Percentiles rank a stretch among this genome's conserved stretches.
Evolutionary conservation across 2,113 vertebrate species (phyloP).

Genomic region (Cavia porcellus): DNA sequence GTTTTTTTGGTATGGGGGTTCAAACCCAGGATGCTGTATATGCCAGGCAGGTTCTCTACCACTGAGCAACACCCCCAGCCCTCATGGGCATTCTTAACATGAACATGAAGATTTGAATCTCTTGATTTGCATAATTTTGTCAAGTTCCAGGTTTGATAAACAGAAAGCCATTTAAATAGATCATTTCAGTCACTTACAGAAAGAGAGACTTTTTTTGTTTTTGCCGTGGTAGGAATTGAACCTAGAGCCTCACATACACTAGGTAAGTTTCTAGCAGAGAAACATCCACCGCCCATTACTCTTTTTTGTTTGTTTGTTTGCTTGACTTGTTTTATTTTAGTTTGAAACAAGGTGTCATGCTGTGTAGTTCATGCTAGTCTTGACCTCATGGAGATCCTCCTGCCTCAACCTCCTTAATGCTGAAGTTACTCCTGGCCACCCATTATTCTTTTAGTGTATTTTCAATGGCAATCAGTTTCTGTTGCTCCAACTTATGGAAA

Average conservation of each 20-base stretch:
- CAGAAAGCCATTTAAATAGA: not conserved
- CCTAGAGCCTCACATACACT: not conserved
- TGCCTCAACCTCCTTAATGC: not conserved
- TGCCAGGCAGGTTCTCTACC: not conserved
- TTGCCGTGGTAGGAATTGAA: not conserved
- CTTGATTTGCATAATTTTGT: not conserved
- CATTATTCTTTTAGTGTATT: not conserved
- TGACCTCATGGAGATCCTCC: not conserved
- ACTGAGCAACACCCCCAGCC: not conserved
- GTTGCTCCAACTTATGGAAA: not conserved
- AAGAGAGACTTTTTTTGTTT: not conserved
- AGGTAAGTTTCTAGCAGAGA: not conserved
- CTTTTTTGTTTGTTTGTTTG: not conserved
- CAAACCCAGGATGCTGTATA: not conserved
- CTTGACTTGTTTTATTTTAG: not conserved
- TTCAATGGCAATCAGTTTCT: slow-evolving; percentile 1
- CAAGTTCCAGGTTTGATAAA: not conserved
- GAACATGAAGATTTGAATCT: not conserved
- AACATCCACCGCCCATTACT: not conserved
- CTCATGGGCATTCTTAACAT: not conserved
- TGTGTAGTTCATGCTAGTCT: not conserved
- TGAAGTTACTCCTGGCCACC: not conserved
- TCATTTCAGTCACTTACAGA: not conserved
- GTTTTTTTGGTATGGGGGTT: not conserved
- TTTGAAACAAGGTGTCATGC: not conserved